Evolutionary conservation across 2,113 vertebrate species (phyloP), one percentile per base, ranked within the genome.

Genomic region (Piprites chloris): DNA sequence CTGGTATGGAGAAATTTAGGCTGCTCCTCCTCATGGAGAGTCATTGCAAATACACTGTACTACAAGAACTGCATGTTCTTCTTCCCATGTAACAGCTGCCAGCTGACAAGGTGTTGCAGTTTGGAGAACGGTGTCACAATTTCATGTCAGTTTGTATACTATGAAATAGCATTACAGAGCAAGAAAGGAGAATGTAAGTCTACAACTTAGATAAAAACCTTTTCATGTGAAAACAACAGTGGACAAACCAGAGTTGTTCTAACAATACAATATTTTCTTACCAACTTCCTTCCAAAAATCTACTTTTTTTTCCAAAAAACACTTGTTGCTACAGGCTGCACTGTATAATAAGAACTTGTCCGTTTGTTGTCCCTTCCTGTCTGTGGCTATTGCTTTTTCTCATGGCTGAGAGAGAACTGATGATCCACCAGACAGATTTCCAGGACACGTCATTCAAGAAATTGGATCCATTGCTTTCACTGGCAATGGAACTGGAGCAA

Each of bases 121-220:
- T 24, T 0, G 0, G 24, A 14, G 27, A 6, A 17, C 17, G 75
- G 11, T 19, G 23, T 19, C 80, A 67, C 27, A 77, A 32, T n/a
- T 62, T 49, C 47, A 12, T 26, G 5, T 74, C 65, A 66, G 30
- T 33, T 56, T 65, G 7, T 37, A 44, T 19, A 18, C 19, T 9
- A n/a, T 33, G 22, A 80, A 76, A 52, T 42, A 82, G 42, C 12
- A 9, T 22, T 24, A 44, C 44, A 17, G 11, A 46, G 47, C 16
- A 53, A 68, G 30, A 68, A 69, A 58, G 11, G 4, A 56, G 55
- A 80, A 49, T 8, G 24, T 9, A 47, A 61, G 9, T 20, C 35
- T 32, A 49, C 19, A 11, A 42, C n/a, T 58, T 28, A 33, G 42
- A 44, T 11, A 62, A 80, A 63, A 81, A 83, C 14, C 2, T 35